phyloP scores from a whole-genome alignment of 2,797 vertebrate species.

The Decapterus maruadsi region DNA sequence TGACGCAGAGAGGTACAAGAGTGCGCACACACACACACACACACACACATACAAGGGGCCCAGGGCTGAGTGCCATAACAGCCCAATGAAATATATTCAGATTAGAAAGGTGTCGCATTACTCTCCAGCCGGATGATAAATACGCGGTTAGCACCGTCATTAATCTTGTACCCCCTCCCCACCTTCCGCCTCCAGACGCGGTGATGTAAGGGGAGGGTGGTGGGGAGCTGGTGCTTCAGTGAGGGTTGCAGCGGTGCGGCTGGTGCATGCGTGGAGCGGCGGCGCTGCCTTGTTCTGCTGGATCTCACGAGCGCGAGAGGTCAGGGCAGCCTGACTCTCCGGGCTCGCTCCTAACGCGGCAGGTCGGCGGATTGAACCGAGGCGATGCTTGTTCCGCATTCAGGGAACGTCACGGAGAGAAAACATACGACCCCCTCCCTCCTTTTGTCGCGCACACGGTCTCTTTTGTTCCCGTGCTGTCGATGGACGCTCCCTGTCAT shows the following conservation, averaged over 20 bases:
- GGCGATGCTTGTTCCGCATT: slow-evolving; percentile 37
- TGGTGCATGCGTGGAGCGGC: slow-evolving; percentile 29
- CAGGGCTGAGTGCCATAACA: slow-evolving; percentile 81
- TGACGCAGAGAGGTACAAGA: slow-evolving; percentile 37
- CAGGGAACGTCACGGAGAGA: not conserved
- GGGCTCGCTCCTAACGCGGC: slow-evolving; percentile 38
- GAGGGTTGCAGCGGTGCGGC: slow-evolving; percentile 39
- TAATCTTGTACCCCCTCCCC: slow-evolving; percentile 82
- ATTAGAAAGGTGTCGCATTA: slow-evolving; percentile 87
- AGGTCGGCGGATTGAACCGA: slow-evolving; percentile 15
- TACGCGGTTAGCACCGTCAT: slow-evolving; percentile 80
- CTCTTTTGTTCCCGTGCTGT: slow-evolving; percentile 32
- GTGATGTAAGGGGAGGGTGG: slow-evolving; percentile 67
- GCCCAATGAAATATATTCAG: slow-evolving; percentile 87
- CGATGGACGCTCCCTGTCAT: slow-evolving; percentile 1
- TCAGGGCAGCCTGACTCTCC: slow-evolving; percentile 52
- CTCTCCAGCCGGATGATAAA: slow-evolving; percentile 85
- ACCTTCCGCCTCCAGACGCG: slow-evolving; percentile 70
- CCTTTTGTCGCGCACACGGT: slow-evolving; percentile 24
- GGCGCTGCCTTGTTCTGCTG: slow-evolving; percentile 35
- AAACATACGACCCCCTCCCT: not conserved
- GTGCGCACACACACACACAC: slow-evolving; percentile 35
- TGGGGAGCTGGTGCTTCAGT: slow-evolving; percentile 60
- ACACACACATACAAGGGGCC: slow-evolving; percentile 58
- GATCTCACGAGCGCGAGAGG: slow-evolving; percentile 54